A percentile compares a stretch with the other conserved stretches of the same genome.
phyloP scores from a whole-genome alignment of 2,888 invertebrate species.

The Acleris emargana region DNA sequence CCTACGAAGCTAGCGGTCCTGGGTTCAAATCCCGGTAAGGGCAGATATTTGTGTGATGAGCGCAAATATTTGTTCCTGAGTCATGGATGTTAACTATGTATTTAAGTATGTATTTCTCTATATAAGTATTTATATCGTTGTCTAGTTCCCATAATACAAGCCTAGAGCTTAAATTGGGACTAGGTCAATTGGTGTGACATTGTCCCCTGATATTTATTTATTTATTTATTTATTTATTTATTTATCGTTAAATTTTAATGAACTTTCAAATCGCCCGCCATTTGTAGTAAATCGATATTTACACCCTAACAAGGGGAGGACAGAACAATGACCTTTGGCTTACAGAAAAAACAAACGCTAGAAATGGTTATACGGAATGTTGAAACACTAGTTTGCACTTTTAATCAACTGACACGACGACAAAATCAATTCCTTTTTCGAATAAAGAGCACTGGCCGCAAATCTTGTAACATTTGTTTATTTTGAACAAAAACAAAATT shows the following conservation, averaged over 20 bases:
- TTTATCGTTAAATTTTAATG: constrained; percentile 28
- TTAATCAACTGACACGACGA: constrained; percentile 6
- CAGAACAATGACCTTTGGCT: constrained; percentile 67
- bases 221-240: too few relatives aligned
- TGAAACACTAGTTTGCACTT: constrained; percentile 17
- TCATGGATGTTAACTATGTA: too few relatives aligned
- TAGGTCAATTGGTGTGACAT: too few relatives aligned
- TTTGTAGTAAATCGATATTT: constrained; percentile 71
- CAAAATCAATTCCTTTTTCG: constrained; percentile 7
- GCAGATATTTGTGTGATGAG: too few relatives aligned
- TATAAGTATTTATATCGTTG: too few relatives aligned
- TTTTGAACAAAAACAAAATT: constrained; percentile 16
- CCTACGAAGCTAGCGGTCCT: too few relatives aligned
- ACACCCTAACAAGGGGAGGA: constrained; percentile 53
- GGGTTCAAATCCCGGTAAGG: too few relatives aligned
- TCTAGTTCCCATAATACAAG: too few relatives aligned
- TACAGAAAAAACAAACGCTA: constrained; percentile 22
- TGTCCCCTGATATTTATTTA: too few relatives aligned
- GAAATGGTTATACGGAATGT: constrained; percentile 7
- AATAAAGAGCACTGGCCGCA: constrained; percentile 19
- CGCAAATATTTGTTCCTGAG: too few relatives aligned
- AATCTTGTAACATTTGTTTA: constrained; percentile 25
- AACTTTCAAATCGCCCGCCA: constrained; percentile 67
- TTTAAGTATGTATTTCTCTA: too few relatives aligned
- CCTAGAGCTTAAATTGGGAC: too few relatives aligned